Evolutionary conservation across 2,797 vertebrate species (phyloP).

Genomic region (Sitta carolinensis): DNA sequence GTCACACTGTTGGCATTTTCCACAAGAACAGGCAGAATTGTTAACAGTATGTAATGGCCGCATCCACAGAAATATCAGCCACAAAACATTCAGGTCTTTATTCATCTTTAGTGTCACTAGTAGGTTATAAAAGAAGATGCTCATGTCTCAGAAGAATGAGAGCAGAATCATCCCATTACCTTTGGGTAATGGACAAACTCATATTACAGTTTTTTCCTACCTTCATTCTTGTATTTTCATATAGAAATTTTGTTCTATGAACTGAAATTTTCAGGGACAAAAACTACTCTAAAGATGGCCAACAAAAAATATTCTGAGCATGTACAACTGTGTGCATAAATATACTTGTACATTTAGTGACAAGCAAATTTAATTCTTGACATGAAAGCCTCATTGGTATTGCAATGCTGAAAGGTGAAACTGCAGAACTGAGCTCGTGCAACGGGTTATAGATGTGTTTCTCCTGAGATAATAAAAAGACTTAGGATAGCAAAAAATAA

Average conservation of each 20-base stretch:
- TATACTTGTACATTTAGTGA: background rate
- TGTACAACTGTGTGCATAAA: background rate
- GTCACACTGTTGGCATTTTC: background rate
- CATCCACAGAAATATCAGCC: background rate
- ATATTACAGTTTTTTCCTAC: background rate
- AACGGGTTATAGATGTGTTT: background rate
- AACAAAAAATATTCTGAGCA: background rate
- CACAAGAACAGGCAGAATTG: background rate
- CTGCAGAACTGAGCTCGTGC: conserved; percentile 17
- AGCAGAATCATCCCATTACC: background rate
- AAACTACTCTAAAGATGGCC: background rate
- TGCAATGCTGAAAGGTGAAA: conserved; percentile 11
- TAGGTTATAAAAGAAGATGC: background rate
- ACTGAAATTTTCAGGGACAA: background rate
- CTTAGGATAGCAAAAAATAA: background rate
- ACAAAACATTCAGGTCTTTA: background rate
- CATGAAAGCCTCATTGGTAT: background rate
- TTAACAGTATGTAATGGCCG: background rate
- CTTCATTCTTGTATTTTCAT: background rate
- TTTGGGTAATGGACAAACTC: background rate
- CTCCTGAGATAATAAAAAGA: background rate
- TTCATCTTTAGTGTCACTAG: background rate
- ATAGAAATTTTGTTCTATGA: background rate
- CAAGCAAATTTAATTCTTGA: background rate
- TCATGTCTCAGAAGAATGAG: background rate